Evolutionary conservation across 2,888 invertebrate species (phyloP), one percentile per base, ranked within the genome.

Genomic region (Oxyscelio sp.): DNA sequence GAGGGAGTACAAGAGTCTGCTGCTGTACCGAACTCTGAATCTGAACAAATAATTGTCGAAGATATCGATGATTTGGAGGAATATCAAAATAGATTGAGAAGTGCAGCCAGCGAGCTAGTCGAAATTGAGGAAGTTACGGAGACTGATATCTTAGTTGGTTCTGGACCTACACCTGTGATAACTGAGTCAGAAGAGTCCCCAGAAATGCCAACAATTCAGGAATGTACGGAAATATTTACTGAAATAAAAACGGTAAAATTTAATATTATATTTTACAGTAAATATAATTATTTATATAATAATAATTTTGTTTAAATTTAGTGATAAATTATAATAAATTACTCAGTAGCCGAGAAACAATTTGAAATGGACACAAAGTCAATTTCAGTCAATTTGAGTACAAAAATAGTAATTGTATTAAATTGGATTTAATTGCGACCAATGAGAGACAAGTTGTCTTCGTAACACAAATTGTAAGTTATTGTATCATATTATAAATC

Each of bases 61-160:
- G 78, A 78, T 31, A n/a, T 63, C 4, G 83, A 83, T 34, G 83
- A 83, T 63, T 75, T 85, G 63, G 85, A 84, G 15, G 80, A 85
- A 5, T 24, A 19, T n/a, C 22, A 17, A 5, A 66, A 31, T 11
- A 34, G 63, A 13, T 24, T 5, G 0, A 56, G 71, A 31, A 56
- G 2, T 59, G 48, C 40, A 4, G 45, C 27, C 4, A 58, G 85
- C 68, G 85, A 87, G 6, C 34, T 43, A 40, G 83, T 92, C n/a
- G 89, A 91, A 81, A 92, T 91, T 66, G 90, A 91, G 79, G 93
- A 93, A 87, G 61, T 92, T 15, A 87, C 86, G 11, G 90, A 87
- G 17, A 87, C 75, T 63, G 90, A 91, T 22, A 81, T 27, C 19
- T 87, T 71, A 70, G 22, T 79, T 4, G 86, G 73, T 40, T 70